Conservation (phyloP, 2,888 invertebrate genomes). For the Drosophila lacicola region DNA sequence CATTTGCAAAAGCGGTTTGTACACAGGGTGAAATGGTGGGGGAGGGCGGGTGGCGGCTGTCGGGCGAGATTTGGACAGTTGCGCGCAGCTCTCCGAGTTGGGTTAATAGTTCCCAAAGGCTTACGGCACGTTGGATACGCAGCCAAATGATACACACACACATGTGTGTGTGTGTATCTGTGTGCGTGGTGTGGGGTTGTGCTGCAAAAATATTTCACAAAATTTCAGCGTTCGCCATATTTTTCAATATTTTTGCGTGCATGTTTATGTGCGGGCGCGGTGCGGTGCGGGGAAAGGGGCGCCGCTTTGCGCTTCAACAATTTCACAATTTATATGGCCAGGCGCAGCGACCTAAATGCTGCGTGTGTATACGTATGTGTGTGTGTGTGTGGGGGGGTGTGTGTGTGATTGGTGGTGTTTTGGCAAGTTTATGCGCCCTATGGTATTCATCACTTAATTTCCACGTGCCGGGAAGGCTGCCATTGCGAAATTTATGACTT, state of each 20-base stretch:
- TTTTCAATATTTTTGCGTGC: conserved; percentile 67
- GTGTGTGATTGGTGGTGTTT: conserved; percentile 19
- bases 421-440: conserved; percentile 66
- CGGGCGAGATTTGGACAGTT: conserved; percentile 31
- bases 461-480: conserved; percentile 70
- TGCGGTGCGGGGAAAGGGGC: neutral
- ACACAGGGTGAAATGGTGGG: conserved; percentile 2
- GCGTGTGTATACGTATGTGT: conserved; percentile 5
- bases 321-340: conserved; percentile 71
- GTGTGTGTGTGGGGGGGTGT: conserved; percentile 8
- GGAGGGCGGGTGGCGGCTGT: conserved; percentile 3
- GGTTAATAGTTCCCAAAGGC: conserved; percentile 74
- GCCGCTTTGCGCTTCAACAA: conserved; percentile 61
- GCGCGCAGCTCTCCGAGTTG: conserved; percentile 26
- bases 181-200: conserved; percentile 14
- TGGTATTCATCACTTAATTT: conserved; percentile 80
- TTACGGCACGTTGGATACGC: conserved; percentile 69
- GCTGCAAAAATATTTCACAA: conserved; percentile 57
- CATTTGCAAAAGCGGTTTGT: conserved; percentile 40
- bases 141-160: conserved; percentile 44
- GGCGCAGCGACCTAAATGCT: conserved; percentile 67
- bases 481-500: conserved; percentile 79
- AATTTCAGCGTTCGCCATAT: conserved; percentile 63
- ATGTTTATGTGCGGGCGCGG: neutral
- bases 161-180: neutral